Evolutionary conservation across 2,888 invertebrate genomes (phyloP).

Genomic region (Acronicta aceris): DNA sequence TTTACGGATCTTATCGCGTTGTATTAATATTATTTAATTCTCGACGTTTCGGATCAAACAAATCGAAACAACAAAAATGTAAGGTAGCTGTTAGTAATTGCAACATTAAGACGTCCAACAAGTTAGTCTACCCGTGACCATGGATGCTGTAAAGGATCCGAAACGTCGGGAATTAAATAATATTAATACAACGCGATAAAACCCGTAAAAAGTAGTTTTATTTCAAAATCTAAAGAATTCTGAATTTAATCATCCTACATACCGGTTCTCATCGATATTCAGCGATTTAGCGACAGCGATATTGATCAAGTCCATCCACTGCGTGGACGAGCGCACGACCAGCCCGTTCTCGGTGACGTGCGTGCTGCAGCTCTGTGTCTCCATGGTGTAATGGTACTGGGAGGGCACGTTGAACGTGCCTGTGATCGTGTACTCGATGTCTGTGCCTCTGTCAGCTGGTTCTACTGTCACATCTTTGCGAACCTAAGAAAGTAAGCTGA

Average conservation of each 20-base stretch:
- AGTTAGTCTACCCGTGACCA: too few relatives aligned
- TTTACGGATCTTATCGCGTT: too few relatives aligned
- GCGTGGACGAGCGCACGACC: constrained; percentile 87
- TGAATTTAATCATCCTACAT: constrained; percentile 38
- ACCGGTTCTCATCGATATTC: constrained; percentile 90
- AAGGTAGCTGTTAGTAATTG: too few relatives aligned
- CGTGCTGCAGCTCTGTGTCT: constrained; percentile 90
- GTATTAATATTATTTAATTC: too few relatives aligned
- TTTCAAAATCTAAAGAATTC: too few relatives aligned
- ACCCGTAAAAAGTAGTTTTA: too few relatives aligned
- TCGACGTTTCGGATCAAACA: too few relatives aligned
- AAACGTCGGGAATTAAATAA: too few relatives aligned
- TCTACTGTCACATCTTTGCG: constrained; percentile 71
- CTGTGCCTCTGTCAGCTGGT: constrained; percentile 74
- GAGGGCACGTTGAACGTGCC: constrained; percentile 88
- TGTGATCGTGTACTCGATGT: constrained; percentile 85
- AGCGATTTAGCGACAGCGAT: constrained; percentile 87
- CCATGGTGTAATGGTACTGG: constrained; percentile 95
- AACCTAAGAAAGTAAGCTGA: constrained; percentile 62
- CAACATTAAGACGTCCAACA: too few relatives aligned
- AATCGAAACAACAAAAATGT: too few relatives aligned
- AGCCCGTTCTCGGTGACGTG: constrained; percentile 62
- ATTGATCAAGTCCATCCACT: constrained; percentile 91
- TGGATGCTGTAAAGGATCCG: too few relatives aligned
- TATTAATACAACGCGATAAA: too few relatives aligned